Evolutionary conservation across 2,888 invertebrate genomes (phyloP), one percentile per base, ranked within the genome.

Genomic region (Hypolimnas misippus): DNA sequence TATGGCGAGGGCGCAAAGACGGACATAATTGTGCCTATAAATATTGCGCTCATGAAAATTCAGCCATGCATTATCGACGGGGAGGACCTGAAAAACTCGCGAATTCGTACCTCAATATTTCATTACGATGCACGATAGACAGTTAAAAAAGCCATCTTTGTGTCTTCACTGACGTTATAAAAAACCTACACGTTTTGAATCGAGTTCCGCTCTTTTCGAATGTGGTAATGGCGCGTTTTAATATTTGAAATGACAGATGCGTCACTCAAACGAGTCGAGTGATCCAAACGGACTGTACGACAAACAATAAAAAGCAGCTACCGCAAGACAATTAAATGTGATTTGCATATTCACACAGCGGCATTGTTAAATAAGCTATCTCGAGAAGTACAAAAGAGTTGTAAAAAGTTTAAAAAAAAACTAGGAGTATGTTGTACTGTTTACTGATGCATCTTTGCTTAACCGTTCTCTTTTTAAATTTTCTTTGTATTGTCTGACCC

Each of bases 201-300:
- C 70, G 74, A 75, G 76, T 78, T 79, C 77, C 63, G 76, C 77
- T n/a, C n/a, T n/a, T 79, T 73, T 70, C 76, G 77, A 79, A 84
- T 81, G 86, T 79, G 76, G 81, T 78, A 80, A 75, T 54, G 40
- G 29, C 38, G 80, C 86, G 85, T 83, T 76, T 68, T 87, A 87
- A 88, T 88, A 89, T 84, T 81, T 79, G 62, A 84, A 84, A 89
- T 89, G 89, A 89, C 91, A 91, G 91, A 91, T 90, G 91, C 85
- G 77, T 85, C 88, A 88, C 62, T 64, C 55, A 38, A 51, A 42
- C 42, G 17, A 42, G 46, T 5, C 49, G 51, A 58, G 35, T 42
- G 51, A 42, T 66, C 69, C 14, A 35, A 61, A 35, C 40, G 76
- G 76, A 73, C 70, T 76, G 73, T 73, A 64, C 74, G 72, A 76